Conservation (phyloP, 2,888 invertebrate genomes). For the Ectobius pallidus region DNA sequence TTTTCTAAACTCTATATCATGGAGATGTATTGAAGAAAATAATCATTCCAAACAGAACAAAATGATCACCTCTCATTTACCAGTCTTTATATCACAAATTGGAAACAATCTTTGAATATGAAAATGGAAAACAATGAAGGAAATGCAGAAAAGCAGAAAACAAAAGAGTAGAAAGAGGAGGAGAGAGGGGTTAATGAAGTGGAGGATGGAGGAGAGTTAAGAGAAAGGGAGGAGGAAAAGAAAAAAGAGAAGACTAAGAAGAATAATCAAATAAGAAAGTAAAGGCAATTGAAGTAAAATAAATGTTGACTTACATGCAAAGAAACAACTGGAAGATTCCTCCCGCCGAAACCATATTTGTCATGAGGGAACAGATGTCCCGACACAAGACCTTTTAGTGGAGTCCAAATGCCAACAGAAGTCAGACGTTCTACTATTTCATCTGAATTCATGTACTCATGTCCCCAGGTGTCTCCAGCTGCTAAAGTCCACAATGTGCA, state of each 20-base stretch:
- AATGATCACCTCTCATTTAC: not conserved
- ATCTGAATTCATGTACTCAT: conserved; percentile 17
- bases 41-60: too few relatives aligned
- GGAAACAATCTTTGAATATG: not conserved
- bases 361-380: conserved; percentile 83
- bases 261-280: too few relatives aligned
- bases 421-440: conserved; percentile 51
- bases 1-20: not conserved
- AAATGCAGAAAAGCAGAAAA: not conserved
- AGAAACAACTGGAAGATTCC: conserved; percentile 72
- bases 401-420: conserved; percentile 76
- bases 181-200: not conserved
- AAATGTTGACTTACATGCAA: conserved; percentile 77
- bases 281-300: too few relatives aligned
- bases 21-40: too few relatives aligned
- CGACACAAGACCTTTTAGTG: conserved; percentile 69
- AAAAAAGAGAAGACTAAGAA: not conserved
- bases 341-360: conserved; percentile 77
- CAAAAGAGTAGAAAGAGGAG: not conserved
- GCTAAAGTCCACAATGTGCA: conserved; percentile 64
- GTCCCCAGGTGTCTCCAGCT: conserved; percentile 65
- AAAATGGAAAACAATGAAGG: not conserved
- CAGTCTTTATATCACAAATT: not conserved
- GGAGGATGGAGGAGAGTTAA: not conserved
- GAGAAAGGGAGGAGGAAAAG: not conserved